Conservation (phyloP, 2,797 vertebrate species). For the Syndactyla subalaris region DNA sequence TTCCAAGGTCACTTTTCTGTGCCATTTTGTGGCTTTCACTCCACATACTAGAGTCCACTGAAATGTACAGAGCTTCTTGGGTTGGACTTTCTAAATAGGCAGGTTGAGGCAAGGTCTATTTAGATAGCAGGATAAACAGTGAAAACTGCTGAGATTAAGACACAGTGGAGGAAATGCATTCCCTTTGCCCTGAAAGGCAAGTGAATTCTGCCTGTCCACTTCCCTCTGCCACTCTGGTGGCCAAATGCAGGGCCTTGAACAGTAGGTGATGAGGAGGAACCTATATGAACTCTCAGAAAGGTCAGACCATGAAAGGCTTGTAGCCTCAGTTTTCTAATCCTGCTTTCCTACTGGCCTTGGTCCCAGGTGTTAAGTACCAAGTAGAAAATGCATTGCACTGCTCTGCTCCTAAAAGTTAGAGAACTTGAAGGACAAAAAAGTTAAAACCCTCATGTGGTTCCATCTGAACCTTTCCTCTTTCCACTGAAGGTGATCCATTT, state of each 20-base stretch:
- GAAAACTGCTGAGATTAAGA: background rate
- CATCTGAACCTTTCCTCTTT: background rate
- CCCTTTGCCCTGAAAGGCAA: background rate
- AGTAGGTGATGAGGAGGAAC: background rate
- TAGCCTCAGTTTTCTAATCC: background rate
- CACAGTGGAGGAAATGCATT: background rate
- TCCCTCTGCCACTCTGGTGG: background rate
- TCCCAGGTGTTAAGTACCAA: background rate
- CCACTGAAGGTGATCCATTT: background rate
- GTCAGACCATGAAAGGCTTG: background rate
- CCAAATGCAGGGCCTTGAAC: background rate
- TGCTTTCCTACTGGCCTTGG: background rate
- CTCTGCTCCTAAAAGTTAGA: background rate
- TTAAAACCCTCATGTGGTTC: background rate
- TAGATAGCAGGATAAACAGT: background rate
- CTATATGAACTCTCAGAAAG: background rate
- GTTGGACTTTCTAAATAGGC: background rate
- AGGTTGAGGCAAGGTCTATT: background rate
- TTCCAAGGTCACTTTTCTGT: background rate
- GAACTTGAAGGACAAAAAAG: background rate
- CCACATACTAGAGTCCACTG: accelerated
- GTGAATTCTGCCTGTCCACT: background rate
- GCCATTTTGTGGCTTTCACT: background rate
- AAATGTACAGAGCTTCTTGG: background rate
- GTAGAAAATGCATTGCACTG: background rate